These are phyloP conservation scores for Tamandua tetradactyla DNA, from an alignment of 2,797 vertebrate genomes.

Conservation along the genomic window DNA sequence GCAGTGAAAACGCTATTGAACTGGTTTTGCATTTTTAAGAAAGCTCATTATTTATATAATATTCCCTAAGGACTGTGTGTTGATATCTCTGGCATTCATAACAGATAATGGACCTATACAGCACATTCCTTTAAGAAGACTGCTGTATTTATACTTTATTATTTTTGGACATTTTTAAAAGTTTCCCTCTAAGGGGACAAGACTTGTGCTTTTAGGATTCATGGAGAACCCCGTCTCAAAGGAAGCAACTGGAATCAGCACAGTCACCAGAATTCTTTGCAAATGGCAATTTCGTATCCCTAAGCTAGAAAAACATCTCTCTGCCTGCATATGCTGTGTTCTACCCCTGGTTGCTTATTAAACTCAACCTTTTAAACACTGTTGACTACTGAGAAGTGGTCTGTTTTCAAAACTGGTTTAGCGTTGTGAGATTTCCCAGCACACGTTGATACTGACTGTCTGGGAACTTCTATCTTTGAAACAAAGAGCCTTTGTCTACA, in stretches of 20 bases:
- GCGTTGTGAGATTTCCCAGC: neutral
- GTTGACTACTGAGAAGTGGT: neutral
- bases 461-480: neutral
- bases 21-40: neutral
- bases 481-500: neutral
- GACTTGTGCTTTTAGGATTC: neutral
- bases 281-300: neutral
- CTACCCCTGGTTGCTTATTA: neutral
- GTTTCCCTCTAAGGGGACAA: neutral
- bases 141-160: neutral
- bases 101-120: neutral
- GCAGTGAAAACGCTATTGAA: neutral
- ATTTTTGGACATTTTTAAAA: neutral
- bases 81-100: neutral
- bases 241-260: neutral
- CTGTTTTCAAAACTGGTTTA: neutral
- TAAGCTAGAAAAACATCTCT: neutral
- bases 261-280: neutral
- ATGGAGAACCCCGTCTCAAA: neutral
- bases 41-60: neutral
- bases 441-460: neutral
- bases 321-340: neutral
- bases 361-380: neutral
- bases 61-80: neutral
- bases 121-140: slow-evolving; percentile 28